A percentile compares a stretch with the other conserved stretches of the same genome.
Evolutionary conservation across 2,113 vertebrate species (phyloP).

Genomic region (Montifringilla adamsi): DNA sequence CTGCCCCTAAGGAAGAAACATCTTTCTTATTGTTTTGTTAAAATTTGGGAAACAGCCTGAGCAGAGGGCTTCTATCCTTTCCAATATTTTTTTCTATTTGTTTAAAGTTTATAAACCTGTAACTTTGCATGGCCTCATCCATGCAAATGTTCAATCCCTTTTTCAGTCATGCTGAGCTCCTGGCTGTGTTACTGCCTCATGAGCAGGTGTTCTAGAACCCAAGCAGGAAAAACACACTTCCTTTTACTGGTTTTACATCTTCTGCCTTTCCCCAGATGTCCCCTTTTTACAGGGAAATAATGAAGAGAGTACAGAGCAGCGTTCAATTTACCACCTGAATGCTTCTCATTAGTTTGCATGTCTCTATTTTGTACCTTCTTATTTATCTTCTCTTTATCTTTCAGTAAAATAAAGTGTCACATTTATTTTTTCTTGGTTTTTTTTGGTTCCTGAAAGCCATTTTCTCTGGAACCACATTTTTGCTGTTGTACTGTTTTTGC

Average conservation of each 20-base stretch:
- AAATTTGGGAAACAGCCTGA: neutral
- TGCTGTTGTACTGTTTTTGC: neutral
- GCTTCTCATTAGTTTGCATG: neutral
- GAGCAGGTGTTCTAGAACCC: neutral
- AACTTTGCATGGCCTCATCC: neutral
- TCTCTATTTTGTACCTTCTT: conserved; percentile 6
- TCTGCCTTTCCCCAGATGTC: neutral
- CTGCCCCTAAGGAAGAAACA: neutral
- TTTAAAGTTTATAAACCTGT: neutral
- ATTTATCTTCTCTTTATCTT: conserved; percentile 1
- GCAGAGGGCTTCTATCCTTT: neutral
- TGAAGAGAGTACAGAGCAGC: neutral
- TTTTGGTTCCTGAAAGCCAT: neutral
- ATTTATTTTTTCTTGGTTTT: neutral
- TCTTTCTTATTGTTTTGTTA: neutral
- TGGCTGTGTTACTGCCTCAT: neutral
- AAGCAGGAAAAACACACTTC: neutral
- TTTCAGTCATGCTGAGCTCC: neutral
- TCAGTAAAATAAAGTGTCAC: neutral
- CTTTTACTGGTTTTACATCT: neutral
- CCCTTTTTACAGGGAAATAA: neutral
- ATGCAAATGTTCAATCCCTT: neutral
- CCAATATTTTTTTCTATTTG: neutral
- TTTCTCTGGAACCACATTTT: neutral
- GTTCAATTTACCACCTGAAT: conserved; percentile 5